Conservation (phyloP, 1,140 invertebrate genomes). For the Tyrophagus putrescentiae region DNA sequence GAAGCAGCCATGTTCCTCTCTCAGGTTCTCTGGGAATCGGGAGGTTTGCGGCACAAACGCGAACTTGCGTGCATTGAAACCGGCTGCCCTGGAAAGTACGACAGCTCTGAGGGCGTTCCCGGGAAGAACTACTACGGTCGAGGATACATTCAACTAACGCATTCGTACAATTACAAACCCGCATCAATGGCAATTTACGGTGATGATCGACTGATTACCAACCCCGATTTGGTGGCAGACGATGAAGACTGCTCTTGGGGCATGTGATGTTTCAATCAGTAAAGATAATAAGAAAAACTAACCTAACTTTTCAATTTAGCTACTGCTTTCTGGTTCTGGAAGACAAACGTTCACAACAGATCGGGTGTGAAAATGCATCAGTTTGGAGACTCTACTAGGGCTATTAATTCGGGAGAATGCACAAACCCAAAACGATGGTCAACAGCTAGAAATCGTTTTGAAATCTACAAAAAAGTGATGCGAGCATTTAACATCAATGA, state of each 20-base stretch:
- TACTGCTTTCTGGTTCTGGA: constrained; percentile 25
- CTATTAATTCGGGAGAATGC: constrained; percentile 2
- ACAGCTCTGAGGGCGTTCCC: constrained; percentile 5
- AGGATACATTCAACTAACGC: constrained; percentile 17
- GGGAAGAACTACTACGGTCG: constrained; percentile 15
- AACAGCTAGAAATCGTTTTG: too few relatives aligned
- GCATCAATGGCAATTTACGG: constrained; percentile 6
- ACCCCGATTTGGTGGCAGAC: constrained; percentile 22
- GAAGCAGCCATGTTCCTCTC: constrained; percentile 5
- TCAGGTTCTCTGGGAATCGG: constrained; percentile 15
- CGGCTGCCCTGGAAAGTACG: constrained; percentile 10
- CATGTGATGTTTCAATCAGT: too few relatives aligned
- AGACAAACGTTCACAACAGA: constrained; percentile 21
- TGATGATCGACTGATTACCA: constrained; percentile 15
- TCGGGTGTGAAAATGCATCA: neutral
- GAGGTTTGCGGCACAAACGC: constrained; percentile 13
- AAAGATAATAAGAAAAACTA: too few relatives aligned
- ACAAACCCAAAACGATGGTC: too few relatives aligned
- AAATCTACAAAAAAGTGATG: too few relatives aligned
- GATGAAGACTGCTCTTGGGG: constrained; percentile 24
- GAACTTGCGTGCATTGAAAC: constrained; percentile 7
- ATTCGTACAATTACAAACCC: constrained; percentile 13
- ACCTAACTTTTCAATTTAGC: too few relatives aligned
- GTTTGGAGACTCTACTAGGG: constrained; percentile 9
- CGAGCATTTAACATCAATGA: too few relatives aligned